phyloP scores from a whole-genome alignment of 2,113 vertebrate genomes.

The human region DNA sequence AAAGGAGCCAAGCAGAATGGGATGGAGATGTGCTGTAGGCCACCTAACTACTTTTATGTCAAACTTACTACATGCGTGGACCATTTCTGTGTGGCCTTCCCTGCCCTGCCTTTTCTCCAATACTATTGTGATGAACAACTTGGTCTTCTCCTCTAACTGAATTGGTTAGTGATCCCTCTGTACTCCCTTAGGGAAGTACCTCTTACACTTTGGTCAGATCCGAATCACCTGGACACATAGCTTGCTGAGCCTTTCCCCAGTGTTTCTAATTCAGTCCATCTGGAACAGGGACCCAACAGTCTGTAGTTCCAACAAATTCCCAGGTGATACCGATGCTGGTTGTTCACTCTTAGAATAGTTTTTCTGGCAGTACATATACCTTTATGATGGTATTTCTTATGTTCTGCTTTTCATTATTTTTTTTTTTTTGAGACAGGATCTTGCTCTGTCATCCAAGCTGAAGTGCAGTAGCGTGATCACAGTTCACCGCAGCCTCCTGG shows the following conservation, averaged over 20 bases:
- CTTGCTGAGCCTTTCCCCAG: not conserved
- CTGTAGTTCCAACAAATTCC: not conserved
- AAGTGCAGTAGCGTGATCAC: too few relatives aligned
- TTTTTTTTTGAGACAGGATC: too few relatives aligned
- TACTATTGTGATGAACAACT: too few relatives aligned
- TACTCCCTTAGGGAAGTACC: not conserved
- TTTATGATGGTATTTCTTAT: not conserved
- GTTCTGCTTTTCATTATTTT: not conserved
- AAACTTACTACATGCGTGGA: not conserved
- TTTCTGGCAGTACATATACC: not conserved
- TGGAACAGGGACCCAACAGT: not conserved
- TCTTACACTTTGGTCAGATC: not conserved
- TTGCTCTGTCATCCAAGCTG: too few relatives aligned
- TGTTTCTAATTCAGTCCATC: not conserved
- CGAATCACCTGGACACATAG: not conserved
- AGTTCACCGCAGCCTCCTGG: too few relatives aligned
- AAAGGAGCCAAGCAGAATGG: not conserved
- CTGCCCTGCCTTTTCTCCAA: not conserved
- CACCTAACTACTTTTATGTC: not conserved
- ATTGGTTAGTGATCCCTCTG: not conserved
- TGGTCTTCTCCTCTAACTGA: not conserved
- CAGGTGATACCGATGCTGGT: not conserved
- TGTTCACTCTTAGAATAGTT: not conserved
- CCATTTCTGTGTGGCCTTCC: not conserved
- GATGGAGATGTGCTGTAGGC: not conserved